phyloP scores from a whole-genome alignment of 2,888 invertebrate species.

The Hemistola chrysoprasaria region DNA sequence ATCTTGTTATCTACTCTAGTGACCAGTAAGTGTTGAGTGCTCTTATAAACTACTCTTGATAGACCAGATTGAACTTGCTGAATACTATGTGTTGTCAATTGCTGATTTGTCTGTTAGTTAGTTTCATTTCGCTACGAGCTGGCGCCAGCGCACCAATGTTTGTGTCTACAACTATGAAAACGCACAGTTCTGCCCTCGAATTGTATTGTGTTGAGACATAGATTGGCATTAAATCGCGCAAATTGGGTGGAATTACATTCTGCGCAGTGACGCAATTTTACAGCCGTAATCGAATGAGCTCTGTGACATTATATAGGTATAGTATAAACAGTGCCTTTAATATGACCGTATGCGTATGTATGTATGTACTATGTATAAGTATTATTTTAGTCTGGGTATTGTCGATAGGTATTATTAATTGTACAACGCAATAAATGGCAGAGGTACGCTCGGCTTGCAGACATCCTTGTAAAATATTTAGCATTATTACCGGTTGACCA shows the following conservation, averaged over 20 bases:
- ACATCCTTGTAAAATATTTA: slow-evolving; percentile 13
- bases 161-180: slow-evolving; percentile 23
- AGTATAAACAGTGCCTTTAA: slow-evolving; percentile 9
- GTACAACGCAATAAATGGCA: slow-evolving; percentile 9
- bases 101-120: slow-evolving; percentile 37
- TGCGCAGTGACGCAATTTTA: slow-evolving; percentile 18
- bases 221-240: slow-evolving; percentile 26
- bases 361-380: too few relatives aligned
- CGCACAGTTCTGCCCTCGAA: slow-evolving; percentile 30
- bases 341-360: not conserved
- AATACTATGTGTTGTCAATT: slow-evolving; percentile 34
- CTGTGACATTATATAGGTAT: slow-evolving; percentile 15
- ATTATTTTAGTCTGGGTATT: slow-evolving; percentile 5
- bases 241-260: slow-evolving; percentile 25
- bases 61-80: slow-evolving; percentile 22
- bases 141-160: slow-evolving; percentile 32
- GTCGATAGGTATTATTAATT: slow-evolving; percentile 17
- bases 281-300: slow-evolving; percentile 21
- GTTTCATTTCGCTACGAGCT: slow-evolving; percentile 37
- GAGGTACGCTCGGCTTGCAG: not conserved
- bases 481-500: slow-evolving; percentile 11
- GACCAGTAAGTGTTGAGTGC: too few relatives aligned
- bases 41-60: too few relatives aligned
- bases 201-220: slow-evolving; percentile 30
- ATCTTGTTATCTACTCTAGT: too few relatives aligned